Conservation (phyloP, 2,113 vertebrate genomes). For the Xiphophorus hellerii region DNA sequence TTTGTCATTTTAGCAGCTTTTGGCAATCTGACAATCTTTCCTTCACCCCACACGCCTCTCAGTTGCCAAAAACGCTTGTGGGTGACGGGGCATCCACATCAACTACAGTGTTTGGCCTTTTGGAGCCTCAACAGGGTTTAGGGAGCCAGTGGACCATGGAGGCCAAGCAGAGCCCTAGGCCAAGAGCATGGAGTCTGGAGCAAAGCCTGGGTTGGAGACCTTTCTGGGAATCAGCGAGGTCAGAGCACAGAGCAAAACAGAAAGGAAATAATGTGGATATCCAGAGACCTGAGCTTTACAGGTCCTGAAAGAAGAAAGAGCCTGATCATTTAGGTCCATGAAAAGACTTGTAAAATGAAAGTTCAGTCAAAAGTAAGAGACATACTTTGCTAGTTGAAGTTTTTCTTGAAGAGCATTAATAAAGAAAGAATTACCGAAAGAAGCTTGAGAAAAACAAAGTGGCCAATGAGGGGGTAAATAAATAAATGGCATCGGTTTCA, state of each 20-base stretch:
- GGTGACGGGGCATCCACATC: conserved; percentile 67
- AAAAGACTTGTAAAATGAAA: conserved; percentile 30
- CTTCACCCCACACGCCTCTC: conserved; percentile 6
- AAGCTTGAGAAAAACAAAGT: conserved; percentile 39
- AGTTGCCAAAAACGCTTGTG: conserved; percentile 61
- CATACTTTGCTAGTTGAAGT: conserved; percentile 2
- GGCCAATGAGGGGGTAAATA: conserved; percentile 3
- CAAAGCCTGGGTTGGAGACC: conserved; percentile 64
- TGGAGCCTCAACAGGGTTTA: conserved; percentile 70
- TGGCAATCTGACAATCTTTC: conserved; percentile 73
- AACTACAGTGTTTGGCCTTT: conserved; percentile 75
- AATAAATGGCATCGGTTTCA: conserved; percentile 33
- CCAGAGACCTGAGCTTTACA: conserved; percentile 61
- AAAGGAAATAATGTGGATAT: conserved; percentile 63
- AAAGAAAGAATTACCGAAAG: not conserved
- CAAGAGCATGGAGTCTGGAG: conserved; percentile 62
- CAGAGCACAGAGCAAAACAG: conserved; percentile 60
- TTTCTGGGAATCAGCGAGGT: conserved; percentile 58
- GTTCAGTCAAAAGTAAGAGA: conserved; percentile 30
- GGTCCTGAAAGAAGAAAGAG: conserved; percentile 67
- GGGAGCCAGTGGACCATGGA: conserved; percentile 68
- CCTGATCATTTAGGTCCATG: conserved; percentile 31
- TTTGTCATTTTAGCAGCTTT: conserved; percentile 79
- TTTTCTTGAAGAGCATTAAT: not conserved
- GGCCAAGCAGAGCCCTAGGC: conserved; percentile 76